Evolutionary conservation across 2,113 vertebrate species (phyloP), one percentile per base, ranked within the genome.

Genomic region (Chaenogobius annularis): DNA sequence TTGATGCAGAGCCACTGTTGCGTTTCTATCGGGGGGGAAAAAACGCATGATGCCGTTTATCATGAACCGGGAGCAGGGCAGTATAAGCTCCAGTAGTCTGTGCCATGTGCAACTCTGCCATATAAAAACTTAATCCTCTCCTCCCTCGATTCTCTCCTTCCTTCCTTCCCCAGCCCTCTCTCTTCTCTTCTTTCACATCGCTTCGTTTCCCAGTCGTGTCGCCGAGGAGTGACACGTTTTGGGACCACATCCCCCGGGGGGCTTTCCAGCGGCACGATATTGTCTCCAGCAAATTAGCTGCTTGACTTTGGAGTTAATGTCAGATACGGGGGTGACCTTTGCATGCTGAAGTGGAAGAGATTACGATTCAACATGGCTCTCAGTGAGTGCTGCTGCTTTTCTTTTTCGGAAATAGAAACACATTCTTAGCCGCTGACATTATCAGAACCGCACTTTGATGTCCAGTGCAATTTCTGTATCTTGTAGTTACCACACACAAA

Each of bases 211-310:
- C 17, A 63, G 61, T 19, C 61, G 37, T 63, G 61, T 40, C 35
- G 37, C 61, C 37, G 17, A 14, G 59, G 31, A 62, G 59, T 62
- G 31, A 37, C 59, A 40, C 61, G 35, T 17, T n/a, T 43, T 19
- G 37, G 61, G 44, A 69, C 43, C n/a, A 48, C 23, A 58, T 68
- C 73, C 70, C 44, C 65, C 73, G 5, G 7, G 50, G 78, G 84
- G n/a, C n/a, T n/a, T 83, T 82, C 40, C 5, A 64, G 77, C 50
- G 3, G 50, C 11, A 63, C 77, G 72, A 87, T 78, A 85, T 84
- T 87, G 86, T 83, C 88, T 80, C 82, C 86, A 69, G 76, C 83
- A 89, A 89, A 91, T 90, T 86, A 87, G 83, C 82, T 76, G 67
- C 72, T 64, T 40, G 61, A 63, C 63, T 77, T 75, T 79, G 82